Conservation (phyloP, 2,888 invertebrate species). For the Trachelus iudaicus region DNA sequence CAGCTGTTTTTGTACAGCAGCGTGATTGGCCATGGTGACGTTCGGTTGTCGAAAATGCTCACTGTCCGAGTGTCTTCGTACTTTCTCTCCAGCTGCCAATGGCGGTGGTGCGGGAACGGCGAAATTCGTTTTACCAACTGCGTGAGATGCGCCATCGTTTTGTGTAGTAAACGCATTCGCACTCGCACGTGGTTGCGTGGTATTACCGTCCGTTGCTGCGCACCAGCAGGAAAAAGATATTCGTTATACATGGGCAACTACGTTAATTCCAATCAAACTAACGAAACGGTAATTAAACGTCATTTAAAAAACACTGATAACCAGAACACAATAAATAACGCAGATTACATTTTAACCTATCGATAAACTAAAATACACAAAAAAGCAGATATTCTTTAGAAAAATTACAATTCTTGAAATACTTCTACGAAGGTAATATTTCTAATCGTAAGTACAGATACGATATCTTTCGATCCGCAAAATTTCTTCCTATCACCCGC, state of each 20-base stretch:
- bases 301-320: neutral
- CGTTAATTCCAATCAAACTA: neutral
- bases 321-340: neutral
- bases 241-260: neutral
- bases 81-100: conserved; percentile 64
- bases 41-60: conserved; percentile 68
- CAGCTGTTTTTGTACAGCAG: conserved; percentile 60
- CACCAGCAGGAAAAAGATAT: conserved; percentile 14
- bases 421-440: neutral
- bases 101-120: conserved; percentile 72
- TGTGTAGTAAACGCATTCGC: conserved; percentile 39
- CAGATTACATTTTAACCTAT: neutral
- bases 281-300: neutral
- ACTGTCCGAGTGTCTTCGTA: conserved; percentile 71
- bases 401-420: neutral
- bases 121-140: conserved; percentile 66
- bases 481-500: neutral
- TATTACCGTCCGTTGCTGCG: conserved; percentile 58
- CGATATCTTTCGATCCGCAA: neutral
- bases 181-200: conserved; percentile 35
- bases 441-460: neutral
- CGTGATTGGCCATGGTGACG: conserved; percentile 52
- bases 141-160: conserved; percentile 46
- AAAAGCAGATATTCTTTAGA: neutral
- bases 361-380: neutral